phyloP scores from a whole-genome alignment of 2,797 vertebrate species.

The Spatula clypeata region DNA sequence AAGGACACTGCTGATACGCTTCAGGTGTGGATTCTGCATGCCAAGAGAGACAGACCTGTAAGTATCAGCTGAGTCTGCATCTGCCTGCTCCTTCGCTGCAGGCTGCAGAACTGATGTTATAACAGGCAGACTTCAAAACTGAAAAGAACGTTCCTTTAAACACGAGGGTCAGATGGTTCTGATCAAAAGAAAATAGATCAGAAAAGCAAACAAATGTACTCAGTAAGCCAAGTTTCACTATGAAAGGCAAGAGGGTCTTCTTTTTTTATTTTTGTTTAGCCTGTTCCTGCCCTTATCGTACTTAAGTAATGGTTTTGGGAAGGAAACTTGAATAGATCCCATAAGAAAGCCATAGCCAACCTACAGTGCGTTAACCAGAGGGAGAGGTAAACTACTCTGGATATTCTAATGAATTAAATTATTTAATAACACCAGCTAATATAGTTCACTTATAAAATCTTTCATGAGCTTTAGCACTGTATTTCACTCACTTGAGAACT shows the following conservation, averaged over 20 bases:
- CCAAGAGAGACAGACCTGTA: neutral
- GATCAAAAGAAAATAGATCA: slow-evolving; percentile 41
- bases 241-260: neutral
- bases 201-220: slow-evolving; percentile 33
- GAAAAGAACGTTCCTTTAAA: slow-evolving; percentile 14
- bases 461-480: slow-evolving; percentile 15
- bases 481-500: slow-evolving; percentile 43
- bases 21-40: neutral
- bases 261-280: neutral
- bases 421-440: slow-evolving; percentile 30
- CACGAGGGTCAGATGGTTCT: slow-evolving; percentile 16
- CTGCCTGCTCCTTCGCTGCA: neutral
- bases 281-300: neutral
- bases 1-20: neutral
- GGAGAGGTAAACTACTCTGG: neutral
- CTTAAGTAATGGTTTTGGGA: neutral
- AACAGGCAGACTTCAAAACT: slow-evolving; percentile 29
- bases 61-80: neutral
- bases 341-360: neutral
- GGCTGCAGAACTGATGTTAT: neutral
- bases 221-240: neutral
- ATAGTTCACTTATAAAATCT: slow-evolving; percentile 11
- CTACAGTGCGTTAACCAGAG: neutral
- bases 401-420: neutral
- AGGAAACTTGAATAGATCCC: slow-evolving; percentile 11